Evolutionary conservation across 2,888 invertebrate genomes (phyloP).

Genomic region (Ecdyonurus torrentis): DNA sequence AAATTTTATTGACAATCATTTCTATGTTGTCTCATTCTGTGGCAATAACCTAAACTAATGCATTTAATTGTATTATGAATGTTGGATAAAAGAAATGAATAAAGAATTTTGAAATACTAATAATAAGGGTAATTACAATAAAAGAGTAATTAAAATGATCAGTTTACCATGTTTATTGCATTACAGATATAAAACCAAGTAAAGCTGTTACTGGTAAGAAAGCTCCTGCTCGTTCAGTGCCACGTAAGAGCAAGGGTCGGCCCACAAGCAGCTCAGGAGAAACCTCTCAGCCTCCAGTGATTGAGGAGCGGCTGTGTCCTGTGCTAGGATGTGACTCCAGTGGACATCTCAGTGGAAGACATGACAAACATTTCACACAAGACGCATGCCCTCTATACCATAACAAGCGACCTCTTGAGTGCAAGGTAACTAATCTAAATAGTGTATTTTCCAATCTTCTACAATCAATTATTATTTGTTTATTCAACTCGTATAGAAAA

Average conservation of each 20-base stretch:
- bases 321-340: slow-evolving; percentile 71
- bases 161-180: too few species aligned
- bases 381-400: slow-evolving; percentile 88
- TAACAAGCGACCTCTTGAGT: slow-evolving; percentile 58
- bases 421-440: slow-evolving; percentile 31
- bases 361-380: slow-evolving; percentile 67
- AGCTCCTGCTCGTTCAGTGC: slow-evolving; percentile 9
- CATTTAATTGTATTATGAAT: too few species aligned
- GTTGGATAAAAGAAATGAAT: too few species aligned
- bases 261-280: slow-evolving; percentile 6
- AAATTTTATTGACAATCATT: too few species aligned
- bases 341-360: slow-evolving; percentile 71
- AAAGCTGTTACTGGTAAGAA: slow-evolving; percentile 8
- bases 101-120: too few species aligned
- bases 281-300: neutral
- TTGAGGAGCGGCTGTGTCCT: slow-evolving; percentile 59
- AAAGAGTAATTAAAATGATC: too few species aligned
- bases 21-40: too few species aligned
- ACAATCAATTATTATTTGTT: too few species aligned
- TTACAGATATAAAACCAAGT: neutral
- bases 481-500: too few species aligned
- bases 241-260: slow-evolving; percentile 9
- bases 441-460: neutral
- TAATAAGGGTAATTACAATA: too few species aligned
- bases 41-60: too few species aligned